Evolutionary conservation across 2,888 invertebrate genomes (phyloP).

Genomic region (Anoncus sp.): DNA sequence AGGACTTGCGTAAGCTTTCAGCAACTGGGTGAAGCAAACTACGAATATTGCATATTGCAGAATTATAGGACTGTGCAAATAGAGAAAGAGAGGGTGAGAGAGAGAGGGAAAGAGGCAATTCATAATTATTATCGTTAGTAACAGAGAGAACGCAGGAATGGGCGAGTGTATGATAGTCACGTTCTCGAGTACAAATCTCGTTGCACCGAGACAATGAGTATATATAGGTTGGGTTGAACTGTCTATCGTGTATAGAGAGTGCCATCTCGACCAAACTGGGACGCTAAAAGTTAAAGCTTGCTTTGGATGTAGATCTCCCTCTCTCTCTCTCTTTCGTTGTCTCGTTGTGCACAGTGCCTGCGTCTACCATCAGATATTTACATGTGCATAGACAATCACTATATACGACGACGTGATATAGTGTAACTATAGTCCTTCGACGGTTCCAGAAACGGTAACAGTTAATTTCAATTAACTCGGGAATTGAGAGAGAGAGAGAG

Average conservation of each 20-base stretch:
- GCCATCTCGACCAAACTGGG: slow-evolving; percentile 47
- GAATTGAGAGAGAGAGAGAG: slow-evolving; percentile 20
- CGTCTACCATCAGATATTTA: slow-evolving; percentile 8
- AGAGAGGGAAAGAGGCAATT: slow-evolving; percentile 37
- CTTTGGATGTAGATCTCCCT: slow-evolving; percentile 24
- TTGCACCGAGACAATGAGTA: slow-evolving; percentile 39
- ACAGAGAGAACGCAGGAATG: slow-evolving; percentile 22
- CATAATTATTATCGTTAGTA: slow-evolving; percentile 53
- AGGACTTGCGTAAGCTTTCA: background rate
- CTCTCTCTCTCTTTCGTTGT: background rate
- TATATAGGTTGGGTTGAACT: slow-evolving; percentile 18
- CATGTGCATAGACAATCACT: background rate
- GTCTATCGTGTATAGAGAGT: slow-evolving; percentile 23
- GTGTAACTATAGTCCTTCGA: slow-evolving; percentile 35
- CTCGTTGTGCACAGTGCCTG: background rate
- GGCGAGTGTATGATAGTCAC: slow-evolving; percentile 18
- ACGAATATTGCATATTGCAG: background rate
- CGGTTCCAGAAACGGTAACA: slow-evolving; percentile 35
- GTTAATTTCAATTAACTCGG: slow-evolving; percentile 56
- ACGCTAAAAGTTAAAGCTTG: slow-evolving; percentile 54
- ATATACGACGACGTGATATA: background rate
- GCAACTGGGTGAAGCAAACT: background rate
- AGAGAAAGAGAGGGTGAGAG: background rate
- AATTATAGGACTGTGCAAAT: background rate
- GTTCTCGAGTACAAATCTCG: slow-evolving; percentile 53